These are phyloP conservation scores for Blennius ocellaris DNA, from an alignment of 2,113 vertebrate species.

Conservation along the genomic window DNA sequence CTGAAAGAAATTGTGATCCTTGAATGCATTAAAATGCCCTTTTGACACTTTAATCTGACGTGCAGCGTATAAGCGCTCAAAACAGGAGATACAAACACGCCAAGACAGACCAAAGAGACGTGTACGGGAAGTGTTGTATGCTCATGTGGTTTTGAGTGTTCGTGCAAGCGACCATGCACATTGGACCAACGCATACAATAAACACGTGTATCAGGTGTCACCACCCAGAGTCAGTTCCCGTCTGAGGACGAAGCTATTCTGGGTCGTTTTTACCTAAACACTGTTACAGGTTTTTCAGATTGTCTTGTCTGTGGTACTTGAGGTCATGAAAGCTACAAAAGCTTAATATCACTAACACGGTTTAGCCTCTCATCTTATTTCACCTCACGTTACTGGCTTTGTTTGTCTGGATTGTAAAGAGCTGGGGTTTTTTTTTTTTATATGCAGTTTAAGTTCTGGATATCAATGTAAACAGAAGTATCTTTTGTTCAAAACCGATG, in stretches of 20 bases:
- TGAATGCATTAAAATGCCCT: no score
- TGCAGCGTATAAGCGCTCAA: no score
- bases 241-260: conserved; percentile 62
- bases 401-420: neutral
- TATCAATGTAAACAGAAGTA: no score
- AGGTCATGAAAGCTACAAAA: conserved; percentile 71
- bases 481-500: no score
- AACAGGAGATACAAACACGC: no score
- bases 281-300: conserved; percentile 73
- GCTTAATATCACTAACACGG: conserved; percentile 61
- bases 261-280: conserved; percentile 61
- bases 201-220: conserved; percentile 45
- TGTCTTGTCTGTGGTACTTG: conserved; percentile 54
- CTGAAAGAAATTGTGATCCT: no score
- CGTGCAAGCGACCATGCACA: conserved; percentile 1
- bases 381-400: conserved; percentile 12
- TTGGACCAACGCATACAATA: conserved; percentile 30
- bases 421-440: no score
- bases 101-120: neutral
- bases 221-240: conserved; percentile 56
- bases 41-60: no score
- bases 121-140: conserved; percentile 5
- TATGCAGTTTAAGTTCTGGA: no score
- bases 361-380: conserved; percentile 49
- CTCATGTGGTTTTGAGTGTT: conserved; percentile 21